Conservation (phyloP, 2,797 vertebrate genomes). For the Petrocephalus schoutedeni region DNA sequence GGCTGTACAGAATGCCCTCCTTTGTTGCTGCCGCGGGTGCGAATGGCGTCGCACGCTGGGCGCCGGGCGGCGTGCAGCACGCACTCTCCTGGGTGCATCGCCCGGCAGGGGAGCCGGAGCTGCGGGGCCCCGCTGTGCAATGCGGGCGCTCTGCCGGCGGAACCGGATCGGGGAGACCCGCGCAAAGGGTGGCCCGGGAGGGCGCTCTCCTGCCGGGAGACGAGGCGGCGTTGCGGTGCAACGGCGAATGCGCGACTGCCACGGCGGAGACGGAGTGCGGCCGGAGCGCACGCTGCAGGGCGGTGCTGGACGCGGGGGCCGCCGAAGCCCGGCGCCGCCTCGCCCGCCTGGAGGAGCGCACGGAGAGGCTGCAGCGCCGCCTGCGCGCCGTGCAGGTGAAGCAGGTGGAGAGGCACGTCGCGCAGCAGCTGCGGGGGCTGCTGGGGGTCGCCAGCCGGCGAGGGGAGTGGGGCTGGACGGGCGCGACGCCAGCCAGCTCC, state of each 20-base stretch:
- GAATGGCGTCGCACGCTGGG: conserved; percentile 1
- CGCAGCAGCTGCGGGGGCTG: conserved; percentile 49
- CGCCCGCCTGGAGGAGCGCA: conserved; percentile 44
- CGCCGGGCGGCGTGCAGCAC: background rate
- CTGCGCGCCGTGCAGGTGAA: conserved; percentile 53
- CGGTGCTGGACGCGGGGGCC: conserved; percentile 28
- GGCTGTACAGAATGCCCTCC: conserved; percentile 40
- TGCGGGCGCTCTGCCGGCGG: background rate
- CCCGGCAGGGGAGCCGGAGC: background rate
- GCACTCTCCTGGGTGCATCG: background rate
- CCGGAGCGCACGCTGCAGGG: background rate
- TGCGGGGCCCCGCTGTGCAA: background rate
- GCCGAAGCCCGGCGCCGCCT: conserved; percentile 39
- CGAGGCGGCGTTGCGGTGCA: background rate
- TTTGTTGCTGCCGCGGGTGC: conserved; percentile 19
- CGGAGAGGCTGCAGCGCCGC: conserved; percentile 45
- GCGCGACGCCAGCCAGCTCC: conserved; percentile 17
- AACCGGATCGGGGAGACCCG: conserved; percentile 6
- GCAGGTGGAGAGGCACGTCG: conserved; percentile 55
- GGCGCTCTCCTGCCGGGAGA: background rate
- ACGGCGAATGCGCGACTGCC: background rate
- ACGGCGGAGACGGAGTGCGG: background rate
- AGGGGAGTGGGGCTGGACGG: conserved; percentile 1
- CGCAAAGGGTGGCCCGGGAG: conserved; percentile 9
- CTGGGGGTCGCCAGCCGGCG: conserved; percentile 22